Evolutionary conservation across 2,113 vertebrate genomes (phyloP).

Genomic region (Hyperoodon ampullatus): DNA sequence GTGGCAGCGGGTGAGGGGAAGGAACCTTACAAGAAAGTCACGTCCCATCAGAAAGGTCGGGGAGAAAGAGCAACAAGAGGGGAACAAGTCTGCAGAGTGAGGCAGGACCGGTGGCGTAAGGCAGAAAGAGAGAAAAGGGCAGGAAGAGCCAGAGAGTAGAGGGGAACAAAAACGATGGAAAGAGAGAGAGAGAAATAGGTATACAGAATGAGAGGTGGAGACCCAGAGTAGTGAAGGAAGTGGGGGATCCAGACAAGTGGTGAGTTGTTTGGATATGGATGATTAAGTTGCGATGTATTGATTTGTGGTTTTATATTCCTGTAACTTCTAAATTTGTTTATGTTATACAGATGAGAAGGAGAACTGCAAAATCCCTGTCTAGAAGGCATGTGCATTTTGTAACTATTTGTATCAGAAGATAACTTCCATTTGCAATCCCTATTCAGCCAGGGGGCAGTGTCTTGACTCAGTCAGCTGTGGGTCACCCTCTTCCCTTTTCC

Average conservation of each 20-base stretch:
- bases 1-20: not conserved
- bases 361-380: not conserved
- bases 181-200: not conserved
- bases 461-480: not conserved
- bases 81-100: not conserved
- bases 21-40: not conserved
- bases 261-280: not conserved
- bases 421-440: not conserved
- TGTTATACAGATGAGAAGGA: not conserved
- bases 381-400: not conserved
- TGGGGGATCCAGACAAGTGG: not conserved
- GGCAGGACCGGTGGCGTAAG: not conserved
- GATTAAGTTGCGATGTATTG: not conserved
- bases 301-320: not conserved
- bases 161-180: fast-evolving
- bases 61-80: not conserved
- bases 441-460: not conserved
- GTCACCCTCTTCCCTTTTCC: not conserved
- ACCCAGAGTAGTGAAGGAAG: not conserved
- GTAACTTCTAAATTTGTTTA: not conserved
- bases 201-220: not conserved
- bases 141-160: not conserved
- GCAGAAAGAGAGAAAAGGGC: not conserved
- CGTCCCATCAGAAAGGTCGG: not conserved
- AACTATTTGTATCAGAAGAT: not conserved